Base-by-base conservation (phyloP, 1,140 invertebrate genomes). In the Drosophila mayri region DNA sequence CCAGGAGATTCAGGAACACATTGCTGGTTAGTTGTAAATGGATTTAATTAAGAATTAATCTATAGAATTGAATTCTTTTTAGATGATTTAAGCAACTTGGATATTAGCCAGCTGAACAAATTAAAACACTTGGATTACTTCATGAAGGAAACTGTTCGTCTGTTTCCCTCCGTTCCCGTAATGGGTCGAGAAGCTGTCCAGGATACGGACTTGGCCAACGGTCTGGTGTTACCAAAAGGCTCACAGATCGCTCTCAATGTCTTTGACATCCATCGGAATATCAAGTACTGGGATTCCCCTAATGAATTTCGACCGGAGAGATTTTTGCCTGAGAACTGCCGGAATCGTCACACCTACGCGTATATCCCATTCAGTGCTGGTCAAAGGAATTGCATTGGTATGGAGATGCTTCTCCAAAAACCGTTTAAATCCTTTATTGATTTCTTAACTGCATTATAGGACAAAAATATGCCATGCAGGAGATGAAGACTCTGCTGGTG, bases 241-340 rank as follows among this genome's bases (percentile, higher is more conserved):
- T 92, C 93, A 0, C 92, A 93, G 16, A 92, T 94, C 0, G 68
- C 92, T 0, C 72, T 95, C 7, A 70, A 91, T 30, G 83, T 93
- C 0, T 94, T 94, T 49, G 93, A 93, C 49, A 80, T 96, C 20
- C 96, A 97, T 79, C 93, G 95, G 43, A 93, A 95, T 86, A 81
- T 93, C 4, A 92, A 93, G 0, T 58, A 94, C 57, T 98, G 95
- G 92, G 94, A 96, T 20, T 93, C 97, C 67, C 97, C 97, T 0
- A 92, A 96, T 7, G 93, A 92, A 25, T 98, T 97, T 80, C 94
- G 95, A 80, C 97, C 97, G 0, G 96, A 97, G 40, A 93, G 97
- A 82, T 98, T 97, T 93, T 75, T 62, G 73, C 57, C 93, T 95
- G 92, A 98, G 96, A 93, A 91, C 94, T 52, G 79, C n/a, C 18